Evolutionary conservation across 2,797 vertebrate species (phyloP).

Genomic region (Kryptopterus vitreolus): DNA sequence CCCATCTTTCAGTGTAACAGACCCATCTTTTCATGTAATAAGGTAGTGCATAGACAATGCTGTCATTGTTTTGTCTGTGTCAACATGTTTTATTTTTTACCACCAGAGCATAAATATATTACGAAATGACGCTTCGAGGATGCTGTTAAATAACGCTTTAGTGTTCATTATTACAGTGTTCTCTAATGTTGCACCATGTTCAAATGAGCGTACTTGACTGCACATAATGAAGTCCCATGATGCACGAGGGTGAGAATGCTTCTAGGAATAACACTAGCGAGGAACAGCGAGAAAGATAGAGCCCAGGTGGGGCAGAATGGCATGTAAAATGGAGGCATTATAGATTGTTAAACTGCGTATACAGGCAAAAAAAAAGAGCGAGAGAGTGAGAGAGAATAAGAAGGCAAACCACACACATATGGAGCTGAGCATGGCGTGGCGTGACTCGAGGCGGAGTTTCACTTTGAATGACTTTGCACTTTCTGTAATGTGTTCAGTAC

Average conservation of each 20-base stretch:
- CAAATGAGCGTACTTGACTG: neutral
- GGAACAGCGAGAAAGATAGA: neutral
- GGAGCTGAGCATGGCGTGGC: neutral
- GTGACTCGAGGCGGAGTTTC: slow-evolving; percentile 21
- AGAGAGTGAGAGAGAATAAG: too few species aligned
- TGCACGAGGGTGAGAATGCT: neutral
- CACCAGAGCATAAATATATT: neutral
- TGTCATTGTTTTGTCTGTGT: neutral
- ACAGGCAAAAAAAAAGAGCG: neutral
- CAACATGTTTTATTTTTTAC: neutral
- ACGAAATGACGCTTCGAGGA: neutral
- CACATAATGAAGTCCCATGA: slow-evolving; percentile 46
- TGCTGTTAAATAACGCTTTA: too few species aligned
- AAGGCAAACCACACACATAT: neutral
- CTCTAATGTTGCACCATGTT: slow-evolving; percentile 28
- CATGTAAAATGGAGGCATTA: slow-evolving; percentile 18
- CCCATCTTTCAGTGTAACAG: too few species aligned
- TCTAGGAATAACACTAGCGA: slow-evolving; percentile 11
- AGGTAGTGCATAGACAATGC: neutral
- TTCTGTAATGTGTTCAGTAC: neutral
- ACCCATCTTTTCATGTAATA: neutral
- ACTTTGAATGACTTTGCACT: slow-evolving; percentile 39
- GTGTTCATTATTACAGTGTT: too few species aligned
- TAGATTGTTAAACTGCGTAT: neutral
- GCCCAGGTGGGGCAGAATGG: neutral